These are phyloP conservation scores for Drosophila testacea DNA, from an alignment of 2,888 invertebrate genomes.

Conservation along the genomic window DNA sequence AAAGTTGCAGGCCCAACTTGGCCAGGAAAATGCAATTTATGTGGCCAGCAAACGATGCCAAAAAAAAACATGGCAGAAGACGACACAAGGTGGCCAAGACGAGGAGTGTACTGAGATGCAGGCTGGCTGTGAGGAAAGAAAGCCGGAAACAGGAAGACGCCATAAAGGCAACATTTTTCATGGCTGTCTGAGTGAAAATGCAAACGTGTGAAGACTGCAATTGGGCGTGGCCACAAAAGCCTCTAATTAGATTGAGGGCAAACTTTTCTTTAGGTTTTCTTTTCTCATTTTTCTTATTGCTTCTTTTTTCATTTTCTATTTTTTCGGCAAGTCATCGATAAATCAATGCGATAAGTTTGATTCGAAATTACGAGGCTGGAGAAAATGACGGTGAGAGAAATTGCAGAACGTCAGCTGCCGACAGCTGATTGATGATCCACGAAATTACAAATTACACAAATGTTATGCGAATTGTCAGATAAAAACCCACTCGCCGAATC, in stretches of 20 bases:
- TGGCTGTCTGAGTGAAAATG: conserved; percentile 38
- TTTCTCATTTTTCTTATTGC: neutral
- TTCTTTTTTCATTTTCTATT: conserved; percentile 8
- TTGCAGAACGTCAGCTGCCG: conserved; percentile 64
- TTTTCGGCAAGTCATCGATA: conserved; percentile 70
- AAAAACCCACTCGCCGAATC: conserved; percentile 50
- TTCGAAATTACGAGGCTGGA: neutral
- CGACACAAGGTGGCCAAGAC: conserved; percentile 5
- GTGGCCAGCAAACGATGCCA: conserved; percentile 37
- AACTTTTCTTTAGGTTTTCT: conserved; percentile 3
- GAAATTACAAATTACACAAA: conserved; percentile 79
- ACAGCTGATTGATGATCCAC: conserved; percentile 76
- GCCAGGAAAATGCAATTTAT: conserved; percentile 42
- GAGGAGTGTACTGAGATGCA: neutral
- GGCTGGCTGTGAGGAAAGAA: conserved; percentile 9
- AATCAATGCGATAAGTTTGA: conserved; percentile 64
- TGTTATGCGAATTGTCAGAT: conserved; percentile 63
- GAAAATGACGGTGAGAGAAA: conserved; percentile 36
- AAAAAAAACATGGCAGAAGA: conserved; percentile 28
- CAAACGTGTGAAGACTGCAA: conserved; percentile 49
- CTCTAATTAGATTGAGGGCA: conserved; percentile 51
- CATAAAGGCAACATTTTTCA: conserved; percentile 57
- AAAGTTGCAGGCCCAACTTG: conserved; percentile 30
- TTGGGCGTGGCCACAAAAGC: conserved; percentile 36
- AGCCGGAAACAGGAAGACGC: conserved; percentile 57